A percentile compares a stretch with the other conserved stretches of the same genome.
phyloP scores from a whole-genome alignment of 2,888 invertebrate genomes.

The Lissocephala sabroskyi region DNA sequence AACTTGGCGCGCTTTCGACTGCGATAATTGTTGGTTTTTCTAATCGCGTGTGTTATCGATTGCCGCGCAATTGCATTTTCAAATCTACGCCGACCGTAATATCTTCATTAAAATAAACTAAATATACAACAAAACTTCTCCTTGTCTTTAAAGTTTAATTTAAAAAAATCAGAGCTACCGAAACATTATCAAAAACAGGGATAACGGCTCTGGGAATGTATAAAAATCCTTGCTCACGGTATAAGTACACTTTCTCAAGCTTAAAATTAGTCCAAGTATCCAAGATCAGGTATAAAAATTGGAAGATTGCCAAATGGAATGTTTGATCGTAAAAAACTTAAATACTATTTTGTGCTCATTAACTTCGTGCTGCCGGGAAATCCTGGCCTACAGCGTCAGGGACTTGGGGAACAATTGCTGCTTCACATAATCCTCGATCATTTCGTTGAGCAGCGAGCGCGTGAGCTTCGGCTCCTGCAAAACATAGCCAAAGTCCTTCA shows the following conservation, averaged over 20 bases:
- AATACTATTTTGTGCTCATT: slow-evolving; percentile 37
- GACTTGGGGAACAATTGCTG: slow-evolving; percentile 89
- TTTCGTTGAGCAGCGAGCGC: slow-evolving; percentile 77
- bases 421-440: slow-evolving; percentile 84
- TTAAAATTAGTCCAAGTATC: slow-evolving; percentile 9
- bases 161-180: slow-evolving; percentile 25
- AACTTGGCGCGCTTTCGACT: slow-evolving; percentile 41
- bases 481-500: slow-evolving; percentile 76
- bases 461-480: slow-evolving; percentile 78
- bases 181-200: slow-evolving; percentile 11
- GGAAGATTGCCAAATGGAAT: slow-evolving; percentile 28
- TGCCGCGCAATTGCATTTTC: slow-evolving; percentile 66
- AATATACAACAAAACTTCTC: slow-evolving; percentile 17
- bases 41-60: slow-evolving; percentile 63
- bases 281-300: slow-evolving; percentile 23
- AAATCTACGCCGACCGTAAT: slow-evolving; percentile 53
- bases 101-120: slow-evolving; percentile 36
- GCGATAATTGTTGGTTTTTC: slow-evolving; percentile 53
- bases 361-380: slow-evolving; percentile 42
- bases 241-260: slow-evolving; percentile 66
- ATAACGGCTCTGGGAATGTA: no score
- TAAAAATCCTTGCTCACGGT: no score
- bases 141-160: no score
- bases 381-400: slow-evolving; percentile 73
- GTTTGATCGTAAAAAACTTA: slow-evolving; percentile 27